Base-by-base conservation (phyloP, 2,113 vertebrate genomes). In the Nerophis lumbriciformis region DNA sequence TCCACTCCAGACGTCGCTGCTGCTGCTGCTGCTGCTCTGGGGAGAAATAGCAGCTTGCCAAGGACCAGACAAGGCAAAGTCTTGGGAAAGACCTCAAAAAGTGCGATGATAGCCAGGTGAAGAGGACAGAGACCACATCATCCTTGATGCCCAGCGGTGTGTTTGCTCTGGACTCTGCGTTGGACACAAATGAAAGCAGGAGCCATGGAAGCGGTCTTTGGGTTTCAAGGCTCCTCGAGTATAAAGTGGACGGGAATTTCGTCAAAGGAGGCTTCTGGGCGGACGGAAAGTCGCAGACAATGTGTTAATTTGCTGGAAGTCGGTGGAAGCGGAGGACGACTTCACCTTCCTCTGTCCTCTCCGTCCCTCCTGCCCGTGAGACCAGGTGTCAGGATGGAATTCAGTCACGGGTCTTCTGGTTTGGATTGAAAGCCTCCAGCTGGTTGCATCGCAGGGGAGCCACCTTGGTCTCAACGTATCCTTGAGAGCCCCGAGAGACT, bases 171-270 rank as follows among this genome's bases (percentile, higher is more conserved):
- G 69, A 68, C 63, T 63, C 71, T 61, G 59, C 69, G 57, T 54
- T 68, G 60, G 59, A 37, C 10, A 65, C 58, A 65, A 63, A 38
- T 56, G 71, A 76, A 63, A 72, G 58, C 63, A 63, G 64, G 52
- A 48, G 59, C 61, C 72, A 75, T 80, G 80, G 82, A 66, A 73
- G 77, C 72, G 77, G 72, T 86, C 67, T 52, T 44, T 58, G 71
- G 58, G 71, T 78, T 73, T 72, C 42, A 60, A 76, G 51, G 61
- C 65, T 61, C 76, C 74, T 69, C 44, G 58, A 63, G 64, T 52
- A 44, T 48, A 76, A 55, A 77, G 68, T 14, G 57, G 66, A 65
- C 67, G 54, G 65, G 66, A 81, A 77, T 80, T 75, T 64, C 57
- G 65, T 75, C 47, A 50, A 67, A 71, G 62, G 66, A 65, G 78